These are phyloP conservation scores for Tokudaia muenninki DNA, from an alignment of 2,797 vertebrate species.

Conservation along the genomic window DNA sequence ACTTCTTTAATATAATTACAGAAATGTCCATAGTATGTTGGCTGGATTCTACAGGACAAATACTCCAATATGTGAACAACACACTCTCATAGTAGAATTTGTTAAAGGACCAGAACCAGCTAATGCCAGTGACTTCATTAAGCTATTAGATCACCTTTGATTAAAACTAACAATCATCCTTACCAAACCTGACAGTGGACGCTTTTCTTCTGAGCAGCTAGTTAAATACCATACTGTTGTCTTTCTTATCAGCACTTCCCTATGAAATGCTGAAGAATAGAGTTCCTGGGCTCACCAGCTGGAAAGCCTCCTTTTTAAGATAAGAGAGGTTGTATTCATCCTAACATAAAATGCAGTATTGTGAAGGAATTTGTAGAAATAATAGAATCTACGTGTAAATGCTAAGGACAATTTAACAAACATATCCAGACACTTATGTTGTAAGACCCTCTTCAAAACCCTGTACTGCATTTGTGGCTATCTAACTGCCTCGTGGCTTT, in stretches of 20 bases:
- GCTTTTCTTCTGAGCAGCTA: constrained; percentile 80
- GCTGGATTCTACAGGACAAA: constrained; percentile 14
- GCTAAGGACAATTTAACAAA: constrained; percentile 84
- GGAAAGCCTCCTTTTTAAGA: constrained; percentile 86
- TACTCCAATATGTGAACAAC: constrained; percentile 74
- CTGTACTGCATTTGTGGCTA: constrained; percentile 65
- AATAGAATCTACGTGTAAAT: constrained; percentile 86
- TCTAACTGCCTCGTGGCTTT: constrained; percentile 67
- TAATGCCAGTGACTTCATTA: constrained; percentile 85
- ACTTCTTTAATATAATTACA: constrained; percentile 32
- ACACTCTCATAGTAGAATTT: constrained; percentile 71
- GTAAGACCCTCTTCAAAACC: constrained; percentile 84
- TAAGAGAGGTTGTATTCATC: constrained; percentile 87
- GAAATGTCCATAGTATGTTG: constrained; percentile 3
- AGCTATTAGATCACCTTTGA: constrained; percentile 86
- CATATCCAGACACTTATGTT: constrained; percentile 84
- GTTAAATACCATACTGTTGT: constrained; percentile 81
- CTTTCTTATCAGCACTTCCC: constrained; percentile 87
- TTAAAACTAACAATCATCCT: constrained; percentile 86
- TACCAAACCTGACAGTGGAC: constrained; percentile 79
- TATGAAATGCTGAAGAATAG: constrained; percentile 86
- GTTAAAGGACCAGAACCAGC: constrained; percentile 36
- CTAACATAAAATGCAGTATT: constrained; percentile 82
- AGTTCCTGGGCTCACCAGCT: constrained; percentile 85
- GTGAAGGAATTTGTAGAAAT: constrained; percentile 84